These are phyloP conservation scores for Austrolebias charrua DNA, from an alignment of 2,797 vertebrate species.

Conservation along the genomic window DNA sequence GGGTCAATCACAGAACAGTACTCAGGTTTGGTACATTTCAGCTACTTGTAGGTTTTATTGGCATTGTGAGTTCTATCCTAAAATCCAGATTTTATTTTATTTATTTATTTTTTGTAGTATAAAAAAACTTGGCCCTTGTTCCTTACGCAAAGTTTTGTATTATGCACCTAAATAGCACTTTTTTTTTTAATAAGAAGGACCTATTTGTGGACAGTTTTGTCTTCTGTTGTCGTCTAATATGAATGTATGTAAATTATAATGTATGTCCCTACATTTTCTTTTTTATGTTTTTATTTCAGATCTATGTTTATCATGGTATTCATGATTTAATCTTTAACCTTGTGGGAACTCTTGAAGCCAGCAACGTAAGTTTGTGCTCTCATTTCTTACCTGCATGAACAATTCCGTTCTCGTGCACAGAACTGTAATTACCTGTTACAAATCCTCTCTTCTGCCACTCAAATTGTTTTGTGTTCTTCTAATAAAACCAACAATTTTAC, in stretches of 20 bases:
- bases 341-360: slow-evolving; percentile 93
- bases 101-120: no score
- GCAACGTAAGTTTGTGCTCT: slow-evolving; percentile 80
- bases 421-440: background rate
- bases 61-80: no score
- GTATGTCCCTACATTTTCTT: background rate
- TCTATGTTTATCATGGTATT: slow-evolving; percentile 93
- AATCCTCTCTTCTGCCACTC: background rate
- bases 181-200: no score
- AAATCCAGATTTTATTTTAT: no score
- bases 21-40: no score
- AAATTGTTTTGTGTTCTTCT: background rate
- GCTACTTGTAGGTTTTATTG: no score
- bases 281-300: slow-evolving; percentile 71
- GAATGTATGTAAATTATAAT: no score
- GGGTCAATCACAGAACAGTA: no score
- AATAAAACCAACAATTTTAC: no score
- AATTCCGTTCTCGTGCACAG: no score
- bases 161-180: background rate
- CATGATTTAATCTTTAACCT: slow-evolving; percentile 94
- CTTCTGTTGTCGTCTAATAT: background rate
- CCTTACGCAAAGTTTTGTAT: no score
- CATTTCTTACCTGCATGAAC: background rate
- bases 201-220: background rate
- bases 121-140: no score